These are phyloP conservation scores for Myocastor coypus DNA, from an alignment of 2,113 vertebrate genomes.

Conservation along the genomic window DNA sequence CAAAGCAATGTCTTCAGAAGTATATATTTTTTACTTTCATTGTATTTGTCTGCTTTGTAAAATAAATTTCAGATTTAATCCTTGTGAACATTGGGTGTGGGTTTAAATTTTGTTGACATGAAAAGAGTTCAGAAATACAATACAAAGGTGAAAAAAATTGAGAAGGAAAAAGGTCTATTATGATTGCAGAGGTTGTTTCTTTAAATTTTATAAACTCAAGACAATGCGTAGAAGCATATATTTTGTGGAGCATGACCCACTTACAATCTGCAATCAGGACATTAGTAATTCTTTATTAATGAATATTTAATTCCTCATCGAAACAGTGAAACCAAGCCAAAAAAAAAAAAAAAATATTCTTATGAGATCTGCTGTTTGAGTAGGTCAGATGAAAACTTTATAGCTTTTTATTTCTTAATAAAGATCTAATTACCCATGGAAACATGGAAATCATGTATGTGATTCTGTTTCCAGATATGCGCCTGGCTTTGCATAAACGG, in stretches of 20 bases:
- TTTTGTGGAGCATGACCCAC: slow-evolving; percentile 35
- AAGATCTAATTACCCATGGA: slow-evolving; percentile 60
- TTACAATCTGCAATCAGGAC: slow-evolving; percentile 60
- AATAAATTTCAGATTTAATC: neutral
- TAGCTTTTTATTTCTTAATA: slow-evolving; percentile 55
- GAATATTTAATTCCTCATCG: slow-evolving; percentile 68
- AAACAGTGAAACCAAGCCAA: slow-evolving; percentile 49
- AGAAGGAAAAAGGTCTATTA: slow-evolving; percentile 72
- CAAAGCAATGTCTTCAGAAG: neutral
- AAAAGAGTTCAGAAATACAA: neutral
- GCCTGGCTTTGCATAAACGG: neutral
- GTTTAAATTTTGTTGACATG: neutral
- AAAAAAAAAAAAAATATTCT: slow-evolving; percentile 30
- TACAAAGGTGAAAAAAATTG: neutral
- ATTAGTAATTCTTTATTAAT: slow-evolving; percentile 64
- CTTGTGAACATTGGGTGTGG: neutral
- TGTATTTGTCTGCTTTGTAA: neutral
- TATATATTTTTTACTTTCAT: neutral
- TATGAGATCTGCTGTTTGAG: slow-evolving; percentile 56
- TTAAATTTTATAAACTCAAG: slow-evolving; percentile 24
- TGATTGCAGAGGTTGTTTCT: neutral
- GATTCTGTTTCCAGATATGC: slow-evolving; percentile 46
- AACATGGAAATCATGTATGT: slow-evolving; percentile 21
- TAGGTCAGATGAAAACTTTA: slow-evolving; percentile 56
- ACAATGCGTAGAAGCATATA: slow-evolving; percentile 67